These are phyloP conservation scores for Adrianichthys oophorus DNA, from an alignment of 2,797 vertebrate genomes.

Conservation along the genomic window DNA sequence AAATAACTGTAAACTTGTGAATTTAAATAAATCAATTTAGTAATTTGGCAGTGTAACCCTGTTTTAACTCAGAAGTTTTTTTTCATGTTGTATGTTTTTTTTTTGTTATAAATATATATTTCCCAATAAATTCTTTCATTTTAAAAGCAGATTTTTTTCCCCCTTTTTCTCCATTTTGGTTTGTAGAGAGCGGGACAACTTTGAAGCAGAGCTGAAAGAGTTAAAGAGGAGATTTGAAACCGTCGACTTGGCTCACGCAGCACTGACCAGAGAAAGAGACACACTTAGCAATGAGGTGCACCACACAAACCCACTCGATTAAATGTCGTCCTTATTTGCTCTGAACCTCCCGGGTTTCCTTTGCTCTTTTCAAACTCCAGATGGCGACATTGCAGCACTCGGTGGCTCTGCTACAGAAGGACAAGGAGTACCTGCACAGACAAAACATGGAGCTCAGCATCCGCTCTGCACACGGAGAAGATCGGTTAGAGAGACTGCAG, in stretches of 20 bases:
- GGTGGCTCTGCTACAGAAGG: conserved; percentile 90
- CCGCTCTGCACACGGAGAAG: conserved; percentile 90
- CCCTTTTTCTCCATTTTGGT: conserved; percentile 9
- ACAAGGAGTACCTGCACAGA: conserved; percentile 94
- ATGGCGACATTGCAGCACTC: conserved; percentile 87
- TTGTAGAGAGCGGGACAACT: conserved; percentile 86
- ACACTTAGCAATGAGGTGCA: conserved; percentile 90
- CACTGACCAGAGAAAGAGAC: conserved; percentile 85
- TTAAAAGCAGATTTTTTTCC: too few relatives aligned
- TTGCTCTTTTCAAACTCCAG: conserved; percentile 66
- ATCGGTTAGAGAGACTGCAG: conserved; percentile 91
- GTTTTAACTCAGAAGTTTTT: conserved; percentile 28
- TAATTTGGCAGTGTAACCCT: too few relatives aligned
- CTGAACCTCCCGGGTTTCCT: background rate
- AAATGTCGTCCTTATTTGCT: background rate
- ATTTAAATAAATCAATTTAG: too few relatives aligned
- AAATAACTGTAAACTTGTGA: too few relatives aligned
- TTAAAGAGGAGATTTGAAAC: conserved; percentile 85
- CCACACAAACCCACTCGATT: background rate
- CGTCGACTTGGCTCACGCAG: conserved; percentile 80
- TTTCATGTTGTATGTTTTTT: too few relatives aligned
- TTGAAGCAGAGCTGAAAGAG: conserved; percentile 86
- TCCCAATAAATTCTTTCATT: too few relatives aligned
- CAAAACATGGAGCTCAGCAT: conserved; percentile 95
- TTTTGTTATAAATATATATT: too few relatives aligned